These are phyloP conservation scores for Lutjanus campechanus DNA, from an alignment of 2,797 vertebrate genomes.

Conservation along the genomic window DNA sequence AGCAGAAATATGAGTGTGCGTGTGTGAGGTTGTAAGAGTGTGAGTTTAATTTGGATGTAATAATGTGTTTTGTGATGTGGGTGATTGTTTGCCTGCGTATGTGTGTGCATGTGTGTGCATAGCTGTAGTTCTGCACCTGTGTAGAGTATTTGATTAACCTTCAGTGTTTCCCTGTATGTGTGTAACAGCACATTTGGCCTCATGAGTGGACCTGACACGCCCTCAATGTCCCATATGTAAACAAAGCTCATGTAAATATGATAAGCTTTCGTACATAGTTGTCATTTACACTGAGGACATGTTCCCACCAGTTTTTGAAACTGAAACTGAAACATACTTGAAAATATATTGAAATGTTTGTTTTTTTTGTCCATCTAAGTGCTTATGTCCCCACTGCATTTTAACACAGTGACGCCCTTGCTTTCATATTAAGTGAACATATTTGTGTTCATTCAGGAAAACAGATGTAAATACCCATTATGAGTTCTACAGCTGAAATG, in stretches of 20 bases:
- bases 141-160: constrained; percentile 11
- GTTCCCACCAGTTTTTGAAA: too few relatives aligned
- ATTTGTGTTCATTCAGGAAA: background rate
- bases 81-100: background rate
- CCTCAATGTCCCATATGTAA: background rate
- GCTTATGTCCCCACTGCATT: too few relatives aligned
- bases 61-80: too few relatives aligned
- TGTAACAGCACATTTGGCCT: background rate
- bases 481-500: background rate
- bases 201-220: background rate
- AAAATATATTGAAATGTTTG: too few relatives aligned
- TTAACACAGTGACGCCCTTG: too few relatives aligned
- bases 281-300: too few relatives aligned
- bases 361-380: too few relatives aligned
- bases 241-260: background rate
- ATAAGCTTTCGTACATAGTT: background rate
- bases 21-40: background rate
- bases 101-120: background rate
- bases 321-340: too few relatives aligned
- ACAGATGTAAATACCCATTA: background rate
- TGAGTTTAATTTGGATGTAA: background rate
- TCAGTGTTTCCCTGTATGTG: background rate
- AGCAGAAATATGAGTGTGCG: background rate
- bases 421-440: background rate
- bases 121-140: background rate